Evolutionary conservation across 2,113 vertebrate species (phyloP).

Genomic region (Glareola pratincola): DNA sequence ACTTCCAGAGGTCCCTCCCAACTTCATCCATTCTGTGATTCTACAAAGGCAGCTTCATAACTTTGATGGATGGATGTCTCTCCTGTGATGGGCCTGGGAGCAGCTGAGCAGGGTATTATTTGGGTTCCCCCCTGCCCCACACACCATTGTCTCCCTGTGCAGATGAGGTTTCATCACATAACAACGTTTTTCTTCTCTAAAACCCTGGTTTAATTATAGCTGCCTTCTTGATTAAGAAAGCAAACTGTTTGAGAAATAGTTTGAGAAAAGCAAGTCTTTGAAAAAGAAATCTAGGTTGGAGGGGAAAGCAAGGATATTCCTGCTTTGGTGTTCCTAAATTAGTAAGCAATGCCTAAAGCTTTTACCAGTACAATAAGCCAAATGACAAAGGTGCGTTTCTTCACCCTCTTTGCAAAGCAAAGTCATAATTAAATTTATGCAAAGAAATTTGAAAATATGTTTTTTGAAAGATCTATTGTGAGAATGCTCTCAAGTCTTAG

Average conservation of each 20-base stretch:
- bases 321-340: background rate
- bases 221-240: background rate
- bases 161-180: background rate
- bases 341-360: background rate
- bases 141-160: background rate
- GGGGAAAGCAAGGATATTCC: background rate
- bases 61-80: background rate
- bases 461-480: background rate
- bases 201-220: background rate
- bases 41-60: background rate
- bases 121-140: background rate
- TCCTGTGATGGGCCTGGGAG: background rate
- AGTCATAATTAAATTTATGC: background rate
- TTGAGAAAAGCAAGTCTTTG: background rate
- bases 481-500: background rate
- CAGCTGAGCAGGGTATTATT: background rate
- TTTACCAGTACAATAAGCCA: background rate
- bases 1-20: background rate
- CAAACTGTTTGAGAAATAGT: background rate
- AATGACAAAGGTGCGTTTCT: background rate
- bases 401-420: background rate
- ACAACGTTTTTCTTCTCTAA: background rate
- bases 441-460: background rate
- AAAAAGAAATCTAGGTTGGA: background rate
- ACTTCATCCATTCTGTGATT: background rate